phyloP scores from a whole-genome alignment of 2,888 invertebrate species.

The Halictus ligatus region DNA sequence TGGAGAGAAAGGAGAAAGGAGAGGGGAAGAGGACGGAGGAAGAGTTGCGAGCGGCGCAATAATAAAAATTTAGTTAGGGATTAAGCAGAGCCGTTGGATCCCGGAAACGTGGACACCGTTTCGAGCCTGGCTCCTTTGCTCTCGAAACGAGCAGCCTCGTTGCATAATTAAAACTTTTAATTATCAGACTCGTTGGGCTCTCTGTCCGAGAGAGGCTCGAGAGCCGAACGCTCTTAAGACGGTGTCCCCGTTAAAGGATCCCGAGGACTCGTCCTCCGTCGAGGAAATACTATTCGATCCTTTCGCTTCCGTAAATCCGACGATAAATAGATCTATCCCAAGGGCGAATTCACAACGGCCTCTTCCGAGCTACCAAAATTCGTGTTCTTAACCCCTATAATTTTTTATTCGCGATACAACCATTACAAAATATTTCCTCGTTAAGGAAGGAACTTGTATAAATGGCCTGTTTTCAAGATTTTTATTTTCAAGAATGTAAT shows the following conservation, averaged over 20 bases:
- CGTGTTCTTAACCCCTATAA: background rate
- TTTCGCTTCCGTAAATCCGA: constrained; percentile 32
- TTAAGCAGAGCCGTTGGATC: constrained; percentile 19
- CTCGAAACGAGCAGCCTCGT: constrained; percentile 51
- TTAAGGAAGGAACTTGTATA: too few relatives aligned
- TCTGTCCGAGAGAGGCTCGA: background rate
- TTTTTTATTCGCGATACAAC: background rate
- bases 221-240: constrained; percentile 3
- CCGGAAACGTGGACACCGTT: constrained; percentile 14
- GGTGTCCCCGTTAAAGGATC: background rate
- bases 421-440: background rate
- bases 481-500: too few relatives aligned
- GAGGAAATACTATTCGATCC: constrained; percentile 28
- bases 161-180: constrained; percentile 78
- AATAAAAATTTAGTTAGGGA: constrained; percentile 48
- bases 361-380: too few relatives aligned
- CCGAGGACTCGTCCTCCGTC: background rate
- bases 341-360: background rate
- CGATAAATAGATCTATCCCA: constrained; percentile 42
- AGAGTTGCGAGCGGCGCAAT: constrained; percentile 2
- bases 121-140: constrained; percentile 14
- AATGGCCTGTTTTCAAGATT: too few relatives aligned
- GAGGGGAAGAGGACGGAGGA: background rate
- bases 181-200: constrained; percentile 61
- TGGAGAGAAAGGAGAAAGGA: background rate